Percentiles rank a stretch among this genome's conserved stretches.
These are phyloP conservation scores for Alectura lathami DNA, from an alignment of 2,113 vertebrate species.

Conservation along the genomic window DNA sequence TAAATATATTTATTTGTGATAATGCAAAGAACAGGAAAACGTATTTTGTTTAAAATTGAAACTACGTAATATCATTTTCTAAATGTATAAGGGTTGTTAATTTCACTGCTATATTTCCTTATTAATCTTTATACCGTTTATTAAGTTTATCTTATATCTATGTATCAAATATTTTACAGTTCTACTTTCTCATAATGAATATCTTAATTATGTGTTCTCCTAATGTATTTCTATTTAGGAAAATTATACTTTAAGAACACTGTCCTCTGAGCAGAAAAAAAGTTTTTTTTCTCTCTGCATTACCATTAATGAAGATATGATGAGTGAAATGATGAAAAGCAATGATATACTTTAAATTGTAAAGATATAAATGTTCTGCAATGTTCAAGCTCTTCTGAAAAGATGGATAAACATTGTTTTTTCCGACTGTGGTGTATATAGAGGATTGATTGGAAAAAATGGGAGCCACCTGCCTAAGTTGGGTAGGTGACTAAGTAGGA, in stretches of 20 bases:
- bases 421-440: neutral
- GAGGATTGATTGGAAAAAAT: neutral
- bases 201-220: neutral
- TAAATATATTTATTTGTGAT: neutral
- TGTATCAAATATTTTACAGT: neutral
- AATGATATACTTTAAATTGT: neutral
- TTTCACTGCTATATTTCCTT: neutral
- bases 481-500: fast-evolving
- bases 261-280: neutral
- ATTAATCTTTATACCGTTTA: constrained; percentile 31
- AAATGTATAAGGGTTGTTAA: neutral
- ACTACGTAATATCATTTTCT: neutral
- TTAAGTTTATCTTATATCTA: constrained; percentile 4
- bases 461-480: neutral
- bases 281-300: neutral
- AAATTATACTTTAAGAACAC: neutral
- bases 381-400: neutral
- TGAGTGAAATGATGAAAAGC: neutral
- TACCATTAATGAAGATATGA: neutral
- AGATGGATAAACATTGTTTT: neutral
- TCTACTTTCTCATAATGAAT: constrained; percentile 17
- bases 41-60: neutral
- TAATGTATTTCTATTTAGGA: neutral
- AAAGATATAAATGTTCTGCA: neutral
- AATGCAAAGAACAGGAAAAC: neutral